Evolutionary conservation across 2,888 invertebrate genomes (phyloP), one percentile per base, ranked within the genome.

Genomic region (Ormyrus rosae): DNA sequence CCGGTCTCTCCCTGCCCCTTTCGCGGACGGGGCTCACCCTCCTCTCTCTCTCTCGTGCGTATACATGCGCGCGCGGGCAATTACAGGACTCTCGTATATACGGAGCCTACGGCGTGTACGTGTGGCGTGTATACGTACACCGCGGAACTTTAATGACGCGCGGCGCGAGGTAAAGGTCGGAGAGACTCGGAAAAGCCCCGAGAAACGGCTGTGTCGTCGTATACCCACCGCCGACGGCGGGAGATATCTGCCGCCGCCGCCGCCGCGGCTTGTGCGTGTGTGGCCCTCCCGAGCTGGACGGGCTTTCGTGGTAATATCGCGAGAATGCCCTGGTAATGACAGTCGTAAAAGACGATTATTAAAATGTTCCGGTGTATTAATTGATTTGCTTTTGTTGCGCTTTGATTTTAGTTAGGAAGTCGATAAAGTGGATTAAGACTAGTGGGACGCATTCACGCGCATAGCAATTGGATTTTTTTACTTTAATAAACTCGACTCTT

Each of bases 141-240:
- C 80, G 82, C 71, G 76, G 71, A 81, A 81, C 71, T 81, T 81
- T 81, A 81, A 83, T 81, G 83, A 81, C 72, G 80, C 72, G 80
- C 80, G 73, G 74, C 50, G 74, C 64, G 78, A 82, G 80, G 73
- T 78, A 81, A 83, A 81, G 78, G 70, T 75, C 64, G 78, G 34
- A 4, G 34, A 4, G 4, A 53, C 70, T 61, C 48, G 80, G 80
- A 69, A 84, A 79, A 81, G 75, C 76, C 71, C 34, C 34, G 34
- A 19, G 34, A 2, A 34, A 34, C 34, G 34, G 34, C 34, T 34
- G 34, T 34, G 34, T 34, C 13, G 80, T 80, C 78, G 81, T 53
- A 64, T 45, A 46, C 81, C 19, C 6, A 11, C 10, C 11, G 50
- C n/a, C 55, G 48, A 19, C 53, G 69, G 53, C 46, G 45, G 68